Base-by-base conservation (phyloP, 2,113 vertebrate species). In the Potamarius usumacintae region DNA sequence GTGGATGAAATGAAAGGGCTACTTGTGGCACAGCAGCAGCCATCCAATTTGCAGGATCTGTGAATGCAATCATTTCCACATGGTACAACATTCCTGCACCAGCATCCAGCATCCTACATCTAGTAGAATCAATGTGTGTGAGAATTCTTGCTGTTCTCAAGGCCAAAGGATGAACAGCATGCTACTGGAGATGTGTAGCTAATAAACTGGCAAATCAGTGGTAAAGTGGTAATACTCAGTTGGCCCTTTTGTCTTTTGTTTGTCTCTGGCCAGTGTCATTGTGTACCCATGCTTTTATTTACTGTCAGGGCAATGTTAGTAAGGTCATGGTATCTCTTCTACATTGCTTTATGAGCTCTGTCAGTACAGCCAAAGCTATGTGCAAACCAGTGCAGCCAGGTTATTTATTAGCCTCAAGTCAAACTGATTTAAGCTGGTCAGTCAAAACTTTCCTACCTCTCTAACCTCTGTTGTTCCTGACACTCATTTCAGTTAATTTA, bases 341-440 rank as follows among this genome's bases (percentile, higher is more conserved):
- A 89, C 85, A 78, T 92, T 91, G 87, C 86, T 92, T 92, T 89
- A 88, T 87, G 74, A 92, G 83, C 67, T 91, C 65, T 91, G 89
- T 91, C 90, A 88, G 78, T 91, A 88, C 60, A 5, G 60, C 77
- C 89, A 86, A 1, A 69, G 72, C 83, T 85, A 87, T 90, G 85
- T 83, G 87, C 87, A 88, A 93, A 93, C 85, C 58, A 80, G 82
- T 85, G 76, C 88, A 90, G 85, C 87, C 85, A 88, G 81, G 84
- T 91, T 87, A 91, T 93, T 91, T 92, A 92, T 92, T 86, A 84
- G 86, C 87, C 57, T 77, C 84, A 79, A 80, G 62, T 67, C 82
- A 55, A 53, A 67, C 82, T 82, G 87, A 84, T 90, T 50, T 48
- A 42, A 86, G 83, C 55, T 88, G 84, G 80, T 83, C 82, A 90